Base-by-base conservation (phyloP, 2,113 vertebrate genomes). In the Poeciliopsis retropinna region DNA sequence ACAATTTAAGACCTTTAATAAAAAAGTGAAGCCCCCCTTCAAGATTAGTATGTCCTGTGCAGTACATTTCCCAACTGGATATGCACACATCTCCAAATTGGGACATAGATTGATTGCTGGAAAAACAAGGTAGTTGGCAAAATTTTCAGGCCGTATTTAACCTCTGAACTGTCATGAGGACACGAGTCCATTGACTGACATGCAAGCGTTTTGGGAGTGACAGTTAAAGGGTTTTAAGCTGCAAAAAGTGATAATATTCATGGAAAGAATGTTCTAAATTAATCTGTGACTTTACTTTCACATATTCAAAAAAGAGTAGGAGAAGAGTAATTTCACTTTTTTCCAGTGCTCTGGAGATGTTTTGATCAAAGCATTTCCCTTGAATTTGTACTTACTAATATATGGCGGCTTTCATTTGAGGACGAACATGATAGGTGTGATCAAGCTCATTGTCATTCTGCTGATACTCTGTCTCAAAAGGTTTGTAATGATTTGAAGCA, bases 371-470 rank as follows among this genome's bases (percentile, higher is more conserved):
- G 22, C 4, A 61, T 75, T 80, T n/a, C 9, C n/a, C 71, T 76
- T 77, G 66, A 51, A 65, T 63, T 73, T 54, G 17, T 41, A 19
- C 64, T 78, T 61, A 31, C 57, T 71, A 34, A 75, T 57, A 34
- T 32, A 39, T 29, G 0, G 41, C 60, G 7, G 60, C 63, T 87
- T 75, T 83, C 31, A 81, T 30, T 29, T 51, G 31, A 51, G 63
- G 17, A 30, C 44, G 12, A 47, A 57, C 57, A n/a, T 63, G 70
- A 84, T 66, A 68, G 57, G 69, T 77, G 51, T 81, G 51, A 78
- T 82, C 60, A 72, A 70, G 64, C 64, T 66, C 34, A 41, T 13
- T 51, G 63, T 71, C 64, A 25, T 31, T 25, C 68, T 70, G 47
- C 80, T 64, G 66, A 67, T 64, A 66, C 37, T 67, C 31, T 57